Evolutionary conservation across 2,797 vertebrate species (phyloP).

Genomic region (Pangasius mekongensis): DNA sequence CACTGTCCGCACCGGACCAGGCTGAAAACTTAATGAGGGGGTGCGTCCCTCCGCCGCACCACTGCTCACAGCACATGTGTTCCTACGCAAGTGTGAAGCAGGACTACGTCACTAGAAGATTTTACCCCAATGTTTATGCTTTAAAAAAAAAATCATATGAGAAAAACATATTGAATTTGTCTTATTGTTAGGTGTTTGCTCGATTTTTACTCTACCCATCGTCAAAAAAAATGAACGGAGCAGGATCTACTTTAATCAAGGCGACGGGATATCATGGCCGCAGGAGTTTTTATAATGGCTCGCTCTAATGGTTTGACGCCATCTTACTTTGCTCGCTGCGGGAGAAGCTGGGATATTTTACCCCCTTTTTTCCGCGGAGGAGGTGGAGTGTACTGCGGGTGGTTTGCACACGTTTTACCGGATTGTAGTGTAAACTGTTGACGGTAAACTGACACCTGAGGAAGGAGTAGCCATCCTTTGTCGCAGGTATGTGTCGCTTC

Average conservation of each 20-base stretch:
- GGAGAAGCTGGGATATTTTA: constrained; percentile 36
- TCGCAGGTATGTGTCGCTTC: constrained; percentile 74
- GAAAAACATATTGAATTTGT: background rate
- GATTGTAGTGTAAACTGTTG: constrained; percentile 61
- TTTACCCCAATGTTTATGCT: background rate
- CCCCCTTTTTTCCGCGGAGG: constrained; percentile 35
- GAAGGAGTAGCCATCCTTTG: constrained; percentile 70
- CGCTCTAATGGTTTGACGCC: constrained; percentile 75
- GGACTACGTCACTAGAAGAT: background rate
- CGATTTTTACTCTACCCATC: background rate
- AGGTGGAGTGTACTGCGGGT: constrained; percentile 49
- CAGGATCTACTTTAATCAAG: constrained; percentile 70
- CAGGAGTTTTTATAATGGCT: constrained; percentile 75
- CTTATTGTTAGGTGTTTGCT: background rate
- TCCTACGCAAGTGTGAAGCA: constrained; percentile 50
- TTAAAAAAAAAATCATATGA: background rate
- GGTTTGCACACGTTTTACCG: constrained; percentile 44
- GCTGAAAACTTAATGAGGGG: constrained; percentile 62
- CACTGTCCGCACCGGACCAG: constrained; percentile 26
- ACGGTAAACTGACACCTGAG: constrained; percentile 61
- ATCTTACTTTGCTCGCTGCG: constrained; percentile 78
- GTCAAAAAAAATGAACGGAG: background rate
- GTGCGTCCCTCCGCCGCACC: constrained; percentile 52
- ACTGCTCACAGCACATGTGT: constrained; percentile 43
- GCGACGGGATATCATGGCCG: constrained; percentile 74